Conservation (phyloP, 2,113 vertebrate genomes). For the Leptobrachium ailaonicum region DNA sequence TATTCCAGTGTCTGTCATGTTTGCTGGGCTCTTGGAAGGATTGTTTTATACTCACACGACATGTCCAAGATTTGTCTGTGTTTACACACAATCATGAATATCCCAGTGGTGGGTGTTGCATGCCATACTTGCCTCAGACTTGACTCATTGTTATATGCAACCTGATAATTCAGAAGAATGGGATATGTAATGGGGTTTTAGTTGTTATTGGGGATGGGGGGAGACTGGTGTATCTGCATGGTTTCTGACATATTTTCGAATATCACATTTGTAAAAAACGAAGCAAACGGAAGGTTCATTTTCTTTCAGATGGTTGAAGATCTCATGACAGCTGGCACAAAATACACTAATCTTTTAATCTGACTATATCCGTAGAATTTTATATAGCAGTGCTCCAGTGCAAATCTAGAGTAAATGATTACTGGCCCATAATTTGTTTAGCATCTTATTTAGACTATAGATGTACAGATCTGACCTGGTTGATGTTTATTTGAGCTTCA, state of each 20-base stretch:
- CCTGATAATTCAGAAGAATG: no score
- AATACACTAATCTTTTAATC: slow-evolving; percentile 44
- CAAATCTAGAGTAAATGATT: slow-evolving; percentile 29
- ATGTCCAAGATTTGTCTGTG: no score
- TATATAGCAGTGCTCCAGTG: slow-evolving; percentile 19
- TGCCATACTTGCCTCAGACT: no score
- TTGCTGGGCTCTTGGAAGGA: no score
- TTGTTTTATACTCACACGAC: no score
- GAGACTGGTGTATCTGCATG: background rate
- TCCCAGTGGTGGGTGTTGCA: no score
- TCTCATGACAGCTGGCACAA: slow-evolving; percentile 35
- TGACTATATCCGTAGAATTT: slow-evolving; percentile 33
- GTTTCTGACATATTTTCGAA: background rate
- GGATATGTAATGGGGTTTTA: no score
- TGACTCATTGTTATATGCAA: no score
- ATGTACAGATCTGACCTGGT: background rate
- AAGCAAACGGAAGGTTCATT: slow-evolving; percentile 6
- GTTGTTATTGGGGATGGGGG: no score
- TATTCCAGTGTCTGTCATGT: no score
- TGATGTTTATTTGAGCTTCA: background rate
- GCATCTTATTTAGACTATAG: slow-evolving; percentile 17
- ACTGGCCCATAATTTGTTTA: slow-evolving; percentile 12
- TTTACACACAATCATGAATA: no score
- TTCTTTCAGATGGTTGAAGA: slow-evolving; percentile 43
- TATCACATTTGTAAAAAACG: slow-evolving; percentile 4